phyloP scores from a whole-genome alignment of 2,888 invertebrate species.

The Gastracanthus pulcherrimus region DNA sequence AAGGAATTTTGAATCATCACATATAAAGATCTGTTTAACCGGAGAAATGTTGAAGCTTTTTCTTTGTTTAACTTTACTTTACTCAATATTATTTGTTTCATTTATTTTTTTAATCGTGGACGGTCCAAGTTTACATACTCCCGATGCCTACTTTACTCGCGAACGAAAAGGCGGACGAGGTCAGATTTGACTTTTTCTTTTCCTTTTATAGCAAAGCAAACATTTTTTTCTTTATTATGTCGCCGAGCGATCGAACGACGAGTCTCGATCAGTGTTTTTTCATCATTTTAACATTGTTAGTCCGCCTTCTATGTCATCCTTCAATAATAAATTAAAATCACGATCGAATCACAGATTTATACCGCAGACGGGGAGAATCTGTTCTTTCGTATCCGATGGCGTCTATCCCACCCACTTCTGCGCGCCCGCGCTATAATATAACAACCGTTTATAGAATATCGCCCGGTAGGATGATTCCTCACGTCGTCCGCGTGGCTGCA shows the following conservation, averaged over 20 bases:
- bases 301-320: conserved; percentile 61
- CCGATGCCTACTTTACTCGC: conserved; percentile 43
- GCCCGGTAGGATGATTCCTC: conserved; percentile 34
- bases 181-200: conserved; percentile 47
- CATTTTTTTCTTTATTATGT: conserved; percentile 5
- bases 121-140: conserved; percentile 55
- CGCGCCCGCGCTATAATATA: conserved; percentile 32
- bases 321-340: conserved; percentile 56
- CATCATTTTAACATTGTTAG: conserved; percentile 57
- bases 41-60: conserved; percentile 55
- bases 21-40: not conserved
- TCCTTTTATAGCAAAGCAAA: conserved; percentile 35
- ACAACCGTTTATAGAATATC: conserved; percentile 41
- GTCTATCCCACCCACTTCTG: conserved; percentile 32
- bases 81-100: conserved; percentile 47
- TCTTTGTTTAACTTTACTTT: conserved; percentile 23
- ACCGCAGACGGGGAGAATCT: conserved; percentile 33
- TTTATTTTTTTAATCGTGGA: conserved; percentile 53
- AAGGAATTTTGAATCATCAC: conserved; percentile 37
- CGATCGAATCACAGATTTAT: conserved; percentile 58
- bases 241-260: conserved; percentile 35
- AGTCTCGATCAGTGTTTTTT: not conserved
- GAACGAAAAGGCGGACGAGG: conserved; percentile 50
- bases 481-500: conserved; percentile 37
- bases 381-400: conserved; percentile 12